Conservation (phyloP, 2,888 invertebrate genomes). For the Ganaspis brasiliensis region DNA sequence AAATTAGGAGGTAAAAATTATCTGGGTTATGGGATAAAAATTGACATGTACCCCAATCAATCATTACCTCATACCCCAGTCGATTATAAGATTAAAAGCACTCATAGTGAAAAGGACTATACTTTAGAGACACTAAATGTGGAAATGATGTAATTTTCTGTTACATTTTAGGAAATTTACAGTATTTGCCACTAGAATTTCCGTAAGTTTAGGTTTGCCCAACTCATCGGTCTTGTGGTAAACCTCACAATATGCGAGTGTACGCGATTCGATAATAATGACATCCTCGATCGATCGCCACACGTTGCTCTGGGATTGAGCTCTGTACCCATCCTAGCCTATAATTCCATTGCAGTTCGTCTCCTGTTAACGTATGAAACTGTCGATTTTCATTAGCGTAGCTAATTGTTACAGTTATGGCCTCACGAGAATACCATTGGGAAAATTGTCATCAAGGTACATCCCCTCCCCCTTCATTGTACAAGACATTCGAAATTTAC, state of each 20-base stretch:
- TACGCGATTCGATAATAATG: slow-evolving; percentile 40
- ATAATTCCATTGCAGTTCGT: slow-evolving; percentile 25
- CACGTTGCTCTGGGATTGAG: slow-evolving; percentile 18
- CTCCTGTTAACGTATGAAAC: slow-evolving; percentile 26
- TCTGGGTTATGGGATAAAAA: too few species aligned
- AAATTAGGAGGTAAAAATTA: too few species aligned
- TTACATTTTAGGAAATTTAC: slow-evolving; percentile 10
- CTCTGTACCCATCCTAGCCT: slow-evolving; percentile 13
- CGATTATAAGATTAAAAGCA: too few species aligned
- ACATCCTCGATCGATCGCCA: slow-evolving; percentile 39
- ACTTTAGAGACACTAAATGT: too few species aligned
- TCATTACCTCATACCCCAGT: too few species aligned
- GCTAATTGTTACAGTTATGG: slow-evolving; percentile 30
- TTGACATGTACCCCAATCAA: too few species aligned
- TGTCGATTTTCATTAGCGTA: slow-evolving; percentile 41
- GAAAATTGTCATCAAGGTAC: slow-evolving; percentile 2
- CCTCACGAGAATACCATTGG: background rate
- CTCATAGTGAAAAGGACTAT: too few species aligned
- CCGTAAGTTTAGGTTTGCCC: background rate
- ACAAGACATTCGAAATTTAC: slow-evolving; percentile 2
- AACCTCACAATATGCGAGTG: slow-evolving; percentile 38
- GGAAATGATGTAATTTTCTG: background rate
- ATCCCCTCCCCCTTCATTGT: background rate
- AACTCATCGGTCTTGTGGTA: slow-evolving; percentile 16
- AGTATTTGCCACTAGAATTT: slow-evolving; percentile 8